phyloP scores from a whole-genome alignment of 2,888 invertebrate genomes.

The Eupithecia exiguata region DNA sequence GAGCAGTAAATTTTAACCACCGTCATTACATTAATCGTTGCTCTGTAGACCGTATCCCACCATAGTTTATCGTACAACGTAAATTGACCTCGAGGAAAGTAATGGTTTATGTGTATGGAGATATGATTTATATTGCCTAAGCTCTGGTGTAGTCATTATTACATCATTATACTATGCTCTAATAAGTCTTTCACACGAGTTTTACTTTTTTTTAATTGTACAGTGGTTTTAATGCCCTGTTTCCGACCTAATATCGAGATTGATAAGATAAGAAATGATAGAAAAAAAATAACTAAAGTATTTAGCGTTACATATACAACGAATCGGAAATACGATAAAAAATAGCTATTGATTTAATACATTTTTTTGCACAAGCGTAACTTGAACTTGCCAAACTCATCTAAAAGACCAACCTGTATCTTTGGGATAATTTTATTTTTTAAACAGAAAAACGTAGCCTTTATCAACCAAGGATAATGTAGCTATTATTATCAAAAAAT shows the following conservation, averaged over 20 bases:
- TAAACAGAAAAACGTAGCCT: too few species aligned
- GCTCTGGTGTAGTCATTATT: neutral
- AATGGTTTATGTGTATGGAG: neutral
- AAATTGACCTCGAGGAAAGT: neutral
- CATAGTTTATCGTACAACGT: neutral
- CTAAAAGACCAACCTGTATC: neutral
- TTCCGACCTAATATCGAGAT: neutral
- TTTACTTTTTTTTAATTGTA: neutral
- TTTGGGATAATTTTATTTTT: too few species aligned
- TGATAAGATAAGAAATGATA: neutral
- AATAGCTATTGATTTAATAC: neutral
- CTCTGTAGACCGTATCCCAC: slow-evolving; percentile 9
- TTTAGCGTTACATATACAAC: neutral
- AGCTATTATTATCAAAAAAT: neutral
- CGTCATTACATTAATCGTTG: slow-evolving; percentile 8
- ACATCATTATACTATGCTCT: neutral
- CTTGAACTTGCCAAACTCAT: neutral
- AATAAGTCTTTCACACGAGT: neutral
- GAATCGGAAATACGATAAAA: neutral
- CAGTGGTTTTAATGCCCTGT: neutral
- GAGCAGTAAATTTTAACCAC: neutral
- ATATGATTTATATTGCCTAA: neutral
- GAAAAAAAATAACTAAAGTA: neutral
- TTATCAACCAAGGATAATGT: too few species aligned
- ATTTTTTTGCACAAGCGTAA: too few species aligned